A percentile compares a stretch with the other conserved stretches of the same genome.
Conservation (phyloP, 2,797 vertebrate species). For the Tragopan temminckii region DNA sequence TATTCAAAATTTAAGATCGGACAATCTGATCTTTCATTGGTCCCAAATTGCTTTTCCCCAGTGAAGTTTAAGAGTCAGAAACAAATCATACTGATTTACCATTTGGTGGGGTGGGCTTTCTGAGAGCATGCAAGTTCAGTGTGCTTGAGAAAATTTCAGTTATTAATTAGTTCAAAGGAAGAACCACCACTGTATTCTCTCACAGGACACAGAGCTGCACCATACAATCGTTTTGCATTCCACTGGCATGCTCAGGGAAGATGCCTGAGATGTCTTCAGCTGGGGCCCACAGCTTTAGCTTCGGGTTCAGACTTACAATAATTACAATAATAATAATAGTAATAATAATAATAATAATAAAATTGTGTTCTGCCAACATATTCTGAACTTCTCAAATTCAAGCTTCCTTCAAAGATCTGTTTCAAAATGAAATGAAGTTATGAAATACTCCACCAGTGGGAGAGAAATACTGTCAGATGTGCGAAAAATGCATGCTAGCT, state of each 20-base stretch:
- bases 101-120: not conserved
- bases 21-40: not conserved
- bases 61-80: not conserved
- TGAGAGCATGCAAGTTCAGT: not conserved
- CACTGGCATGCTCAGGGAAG: not conserved
- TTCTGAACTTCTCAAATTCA: not conserved
- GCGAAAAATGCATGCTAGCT: conserved; percentile 10
- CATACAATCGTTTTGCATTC: not conserved
- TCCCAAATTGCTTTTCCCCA: not conserved
- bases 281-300: not conserved
- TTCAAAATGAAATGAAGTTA: not conserved
- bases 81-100: not conserved
- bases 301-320: not conserved
- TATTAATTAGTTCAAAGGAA: not conserved
- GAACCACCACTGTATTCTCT: not conserved
- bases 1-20: not conserved
- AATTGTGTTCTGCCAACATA: not conserved
- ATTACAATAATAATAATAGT: not conserved
- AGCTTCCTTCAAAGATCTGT: not conserved
- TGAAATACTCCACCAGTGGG: not conserved
- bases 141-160: not conserved
- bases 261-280: not conserved
- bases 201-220: not conserved
- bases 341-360: not conserved
- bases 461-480: conserved; percentile 6